These are phyloP conservation scores for Byasa hedistus DNA, from an alignment of 2,888 invertebrate genomes.

Conservation along the genomic window DNA sequence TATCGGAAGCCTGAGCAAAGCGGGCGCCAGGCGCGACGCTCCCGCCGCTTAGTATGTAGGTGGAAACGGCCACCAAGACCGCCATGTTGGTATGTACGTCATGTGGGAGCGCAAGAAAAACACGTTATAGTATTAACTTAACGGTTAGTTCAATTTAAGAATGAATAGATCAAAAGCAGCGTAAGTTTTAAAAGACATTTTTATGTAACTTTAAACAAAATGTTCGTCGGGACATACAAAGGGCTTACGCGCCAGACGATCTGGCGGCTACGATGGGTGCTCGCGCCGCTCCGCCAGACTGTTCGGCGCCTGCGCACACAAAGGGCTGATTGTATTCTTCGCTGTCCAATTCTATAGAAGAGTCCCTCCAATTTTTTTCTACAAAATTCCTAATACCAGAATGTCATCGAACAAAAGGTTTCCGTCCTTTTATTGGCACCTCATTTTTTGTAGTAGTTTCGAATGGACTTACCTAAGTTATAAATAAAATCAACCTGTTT, in stretches of 20 bases:
- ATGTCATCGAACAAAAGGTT: slow-evolving; percentile 77
- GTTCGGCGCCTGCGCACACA: slow-evolving; percentile 76
- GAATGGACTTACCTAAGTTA: slow-evolving; percentile 68
- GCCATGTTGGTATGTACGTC: slow-evolving; percentile 38
- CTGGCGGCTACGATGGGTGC: slow-evolving; percentile 55
- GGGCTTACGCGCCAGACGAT: slow-evolving; percentile 46
- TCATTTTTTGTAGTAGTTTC: slow-evolving; percentile 71
- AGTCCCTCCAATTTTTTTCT: slow-evolving; percentile 63
- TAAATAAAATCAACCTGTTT: slow-evolving; percentile 74
- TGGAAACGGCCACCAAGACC: slow-evolving; percentile 41
- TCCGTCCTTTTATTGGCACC: slow-evolving; percentile 80
- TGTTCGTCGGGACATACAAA: slow-evolving; percentile 17
- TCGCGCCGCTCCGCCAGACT: slow-evolving; percentile 64
- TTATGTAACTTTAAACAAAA: slow-evolving; percentile 5
- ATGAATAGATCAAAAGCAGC: slow-evolving; percentile 6
- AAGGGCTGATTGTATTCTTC: slow-evolving; percentile 74
- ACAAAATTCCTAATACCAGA: slow-evolving; percentile 72
- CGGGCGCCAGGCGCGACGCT: slow-evolving; percentile 27
- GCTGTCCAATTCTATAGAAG: slow-evolving; percentile 62
- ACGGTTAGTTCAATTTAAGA: neutral
- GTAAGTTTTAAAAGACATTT: neutral
- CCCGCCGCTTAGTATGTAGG: slow-evolving; percentile 52
- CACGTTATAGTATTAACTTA: neutral
- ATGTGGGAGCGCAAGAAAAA: slow-evolving; percentile 40
- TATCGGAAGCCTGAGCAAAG: slow-evolving; percentile 13